Conservation (phyloP, 2,113 vertebrate species). For the Callocephalon fimbriatum region DNA sequence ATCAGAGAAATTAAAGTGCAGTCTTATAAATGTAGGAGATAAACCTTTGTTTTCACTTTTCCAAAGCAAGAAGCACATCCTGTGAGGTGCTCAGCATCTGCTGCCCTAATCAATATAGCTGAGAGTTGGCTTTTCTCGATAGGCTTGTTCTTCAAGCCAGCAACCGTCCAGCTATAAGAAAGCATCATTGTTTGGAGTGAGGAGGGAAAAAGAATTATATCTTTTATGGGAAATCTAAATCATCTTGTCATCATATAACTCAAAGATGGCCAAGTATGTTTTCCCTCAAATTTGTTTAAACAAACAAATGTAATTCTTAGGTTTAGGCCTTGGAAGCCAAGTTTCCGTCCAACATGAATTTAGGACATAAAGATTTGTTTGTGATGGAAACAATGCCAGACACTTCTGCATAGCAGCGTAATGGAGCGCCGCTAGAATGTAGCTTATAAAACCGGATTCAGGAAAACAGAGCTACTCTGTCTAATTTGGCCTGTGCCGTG, state of each 20-base stretch:
- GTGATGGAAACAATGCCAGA: constrained; percentile 70
- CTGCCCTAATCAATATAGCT: constrained; percentile 32
- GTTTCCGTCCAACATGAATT: constrained; percentile 57
- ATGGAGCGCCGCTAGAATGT: constrained; percentile 16
- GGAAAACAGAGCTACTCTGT: constrained; percentile 66
- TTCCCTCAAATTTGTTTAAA: constrained; percentile 69
- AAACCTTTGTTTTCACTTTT: neutral
- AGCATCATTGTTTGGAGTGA: constrained; percentile 7
- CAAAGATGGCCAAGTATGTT: constrained; percentile 63
- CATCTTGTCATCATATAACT: constrained; percentile 65
- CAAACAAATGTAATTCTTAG: constrained; percentile 73
- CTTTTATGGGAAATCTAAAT: constrained; percentile 69
- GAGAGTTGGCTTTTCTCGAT: neutral
- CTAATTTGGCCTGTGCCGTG: neutral
- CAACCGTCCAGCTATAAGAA: constrained; percentile 48
- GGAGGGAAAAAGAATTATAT: constrained; percentile 50
- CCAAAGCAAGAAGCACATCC: constrained; percentile 25
- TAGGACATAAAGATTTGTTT: constrained; percentile 72
- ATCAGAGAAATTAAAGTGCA: neutral
- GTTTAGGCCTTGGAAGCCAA: constrained; percentile 55
- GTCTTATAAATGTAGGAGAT: neutral
- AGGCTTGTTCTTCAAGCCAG: constrained; percentile 43
- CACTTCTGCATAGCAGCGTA: constrained; percentile 58
- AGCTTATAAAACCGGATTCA: constrained; percentile 64
- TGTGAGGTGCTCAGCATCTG: constrained; percentile 48